Evolutionary conservation across 2,888 invertebrate genomes (phyloP).

Genomic region (Congeria kusceri): DNA sequence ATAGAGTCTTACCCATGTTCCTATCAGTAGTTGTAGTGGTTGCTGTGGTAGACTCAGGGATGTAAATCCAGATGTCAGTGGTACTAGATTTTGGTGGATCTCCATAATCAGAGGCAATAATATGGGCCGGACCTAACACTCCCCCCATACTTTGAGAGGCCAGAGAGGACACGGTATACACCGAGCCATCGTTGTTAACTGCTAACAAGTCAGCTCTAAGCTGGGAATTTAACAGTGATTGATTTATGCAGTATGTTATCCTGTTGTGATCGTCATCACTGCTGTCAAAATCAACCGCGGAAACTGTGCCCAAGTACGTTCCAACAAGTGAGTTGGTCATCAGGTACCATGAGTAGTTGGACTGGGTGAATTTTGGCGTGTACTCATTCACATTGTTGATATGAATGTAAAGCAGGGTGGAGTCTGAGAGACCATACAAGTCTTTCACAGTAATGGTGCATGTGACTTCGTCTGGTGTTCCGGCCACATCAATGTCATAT

Average conservation of each 20-base stretch:
- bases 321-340: slow-evolving; percentile 45
- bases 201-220: slow-evolving; percentile 12
- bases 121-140: slow-evolving; percentile 9
- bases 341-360: slow-evolving; percentile 38
- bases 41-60: slow-evolving; percentile 45
- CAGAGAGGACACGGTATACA: slow-evolving; percentile 30
- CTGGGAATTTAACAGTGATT: slow-evolving; percentile 8
- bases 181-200: slow-evolving; percentile 28
- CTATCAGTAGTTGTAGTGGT: slow-evolving; percentile 56
- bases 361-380: slow-evolving; percentile 43
- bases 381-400: slow-evolving; percentile 46
- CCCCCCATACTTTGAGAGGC: slow-evolving; percentile 3
- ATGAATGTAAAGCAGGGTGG: slow-evolving; percentile 43
- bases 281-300: slow-evolving; percentile 47
- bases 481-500: slow-evolving; percentile 46
- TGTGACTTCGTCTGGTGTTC: slow-evolving; percentile 38
- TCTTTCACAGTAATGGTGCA: slow-evolving; percentile 53
- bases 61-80: slow-evolving; percentile 24
- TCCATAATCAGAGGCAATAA: slow-evolving; percentile 3
- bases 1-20: slow-evolving; percentile 38
- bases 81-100: slow-evolving; percentile 23
- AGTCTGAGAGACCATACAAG: slow-evolving; percentile 43
- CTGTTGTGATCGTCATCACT: slow-evolving; percentile 41
- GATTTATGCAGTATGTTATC: slow-evolving; percentile 45
- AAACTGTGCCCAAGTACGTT: slow-evolving; percentile 28